phyloP scores from a whole-genome alignment of 64 coral and sea anemone species.

The Stichodactyla mertensii region DNA sequence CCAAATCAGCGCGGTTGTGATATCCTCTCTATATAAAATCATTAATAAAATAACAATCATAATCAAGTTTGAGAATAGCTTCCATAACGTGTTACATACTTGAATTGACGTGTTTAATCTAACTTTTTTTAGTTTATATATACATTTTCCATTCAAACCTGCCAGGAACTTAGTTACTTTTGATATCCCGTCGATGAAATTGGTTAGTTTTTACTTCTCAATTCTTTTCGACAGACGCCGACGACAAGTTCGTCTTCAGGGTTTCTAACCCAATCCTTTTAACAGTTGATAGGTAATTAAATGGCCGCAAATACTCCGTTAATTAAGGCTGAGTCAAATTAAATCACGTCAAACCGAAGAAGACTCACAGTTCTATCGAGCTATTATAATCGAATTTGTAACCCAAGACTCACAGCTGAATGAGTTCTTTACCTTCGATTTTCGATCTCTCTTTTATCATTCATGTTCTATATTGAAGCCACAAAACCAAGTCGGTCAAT shows the following conservation, averaged over 20 bases:
- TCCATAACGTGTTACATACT: neutral
- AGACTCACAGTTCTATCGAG: neutral
- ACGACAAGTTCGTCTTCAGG: neutral
- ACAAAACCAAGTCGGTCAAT: neutral
- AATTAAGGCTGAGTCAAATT: conserved; percentile 1
- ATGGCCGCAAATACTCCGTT: conserved; percentile 4
- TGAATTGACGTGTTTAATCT: neutral
- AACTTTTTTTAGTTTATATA: neutral
- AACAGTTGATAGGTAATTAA: conserved; percentile 24
- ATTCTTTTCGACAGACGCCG: conserved; percentile 15
- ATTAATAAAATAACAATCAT: neutral
- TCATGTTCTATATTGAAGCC: neutral
- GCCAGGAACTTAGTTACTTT: neutral
- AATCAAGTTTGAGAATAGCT: neutral
- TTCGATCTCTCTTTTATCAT: neutral
- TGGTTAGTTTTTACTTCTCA: conserved; percentile 13
- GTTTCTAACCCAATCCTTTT: conserved; percentile 7
- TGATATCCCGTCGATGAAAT: conserved; percentile 1
- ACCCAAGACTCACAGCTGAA: neutral
- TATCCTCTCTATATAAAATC: neutral
- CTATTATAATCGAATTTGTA: conserved; percentile 1
- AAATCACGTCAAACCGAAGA: neutral
- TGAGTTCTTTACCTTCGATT: neutral
- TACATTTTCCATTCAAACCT: conserved; percentile 20
- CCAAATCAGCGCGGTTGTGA: neutral